Conservation (phyloP, 2,113 vertebrate species). For the Camelus dromedarius region DNA sequence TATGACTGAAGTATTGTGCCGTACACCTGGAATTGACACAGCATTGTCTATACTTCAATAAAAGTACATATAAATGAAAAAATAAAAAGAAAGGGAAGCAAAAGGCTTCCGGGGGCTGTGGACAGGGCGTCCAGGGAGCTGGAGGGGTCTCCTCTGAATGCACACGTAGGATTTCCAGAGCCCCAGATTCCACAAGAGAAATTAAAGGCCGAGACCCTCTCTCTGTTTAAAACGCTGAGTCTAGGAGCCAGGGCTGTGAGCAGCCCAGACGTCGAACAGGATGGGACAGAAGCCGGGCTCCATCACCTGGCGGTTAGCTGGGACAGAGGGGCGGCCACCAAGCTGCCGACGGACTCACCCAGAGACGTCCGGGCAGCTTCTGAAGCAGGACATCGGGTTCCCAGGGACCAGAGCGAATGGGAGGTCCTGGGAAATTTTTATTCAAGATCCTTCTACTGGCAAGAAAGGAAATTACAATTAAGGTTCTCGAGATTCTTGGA, state of each 20-base stretch:
- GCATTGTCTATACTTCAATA: too few relatives aligned
- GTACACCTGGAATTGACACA: too few relatives aligned
- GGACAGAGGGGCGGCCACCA: background rate
- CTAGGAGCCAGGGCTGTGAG: background rate
- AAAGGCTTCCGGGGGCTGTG: background rate
- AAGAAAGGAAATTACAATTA: background rate
- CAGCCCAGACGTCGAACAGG: fast-evolving
- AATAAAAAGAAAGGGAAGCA: background rate
- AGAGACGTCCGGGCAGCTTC: fast-evolving
- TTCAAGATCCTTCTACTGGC: background rate
- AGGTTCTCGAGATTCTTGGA: background rate
- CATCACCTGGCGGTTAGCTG: background rate
- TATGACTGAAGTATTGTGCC: too few relatives aligned
- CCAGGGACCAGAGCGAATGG: fast-evolving
- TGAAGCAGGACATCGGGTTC: background rate
- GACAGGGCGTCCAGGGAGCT: fast-evolving
- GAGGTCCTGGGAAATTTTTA: fast-evolving
- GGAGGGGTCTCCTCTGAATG: background rate
- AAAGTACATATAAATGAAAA: too few relatives aligned
- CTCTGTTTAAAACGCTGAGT: background rate
- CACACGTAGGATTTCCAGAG: background rate
- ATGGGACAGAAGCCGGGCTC: background rate
- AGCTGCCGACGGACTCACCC: fast-evolving
- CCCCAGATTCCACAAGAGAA: background rate
- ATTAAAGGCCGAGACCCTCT: background rate